Evolutionary conservation across 2,113 vertebrate species (phyloP).

Genomic region (Orcinus orca): DNA sequence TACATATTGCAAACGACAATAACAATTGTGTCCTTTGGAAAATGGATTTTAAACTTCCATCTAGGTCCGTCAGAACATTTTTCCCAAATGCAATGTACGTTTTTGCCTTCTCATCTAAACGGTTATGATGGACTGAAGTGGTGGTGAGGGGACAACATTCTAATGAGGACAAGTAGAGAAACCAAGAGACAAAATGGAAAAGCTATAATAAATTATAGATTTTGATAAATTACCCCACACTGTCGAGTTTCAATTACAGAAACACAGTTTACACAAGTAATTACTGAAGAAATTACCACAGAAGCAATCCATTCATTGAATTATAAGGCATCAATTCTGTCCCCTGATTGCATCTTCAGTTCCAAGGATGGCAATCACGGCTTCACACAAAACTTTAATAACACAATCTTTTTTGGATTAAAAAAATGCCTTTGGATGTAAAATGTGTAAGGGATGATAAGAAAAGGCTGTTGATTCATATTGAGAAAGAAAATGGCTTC

Average conservation of each 20-base stretch:
- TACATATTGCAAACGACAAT: slow-evolving; percentile 15
- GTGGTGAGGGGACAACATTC: background rate
- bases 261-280: slow-evolving; percentile 79
- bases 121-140: background rate
- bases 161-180: slow-evolving; percentile 59
- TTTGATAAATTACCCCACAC: slow-evolving; percentile 76
- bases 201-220: slow-evolving; percentile 74
- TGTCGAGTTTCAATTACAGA: slow-evolving; percentile 78
- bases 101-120: background rate
- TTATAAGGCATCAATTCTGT: slow-evolving; percentile 76
- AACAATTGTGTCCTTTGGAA: slow-evolving; percentile 53
- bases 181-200: slow-evolving; percentile 57
- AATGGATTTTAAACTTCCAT: slow-evolving; percentile 43
- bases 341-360: slow-evolving; percentile 77
- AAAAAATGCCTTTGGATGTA: slow-evolving; percentile 33
- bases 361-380: slow-evolving; percentile 74
- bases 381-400: slow-evolving; percentile 67
- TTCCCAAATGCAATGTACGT: background rate
- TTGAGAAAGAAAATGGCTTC: background rate
- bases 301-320: slow-evolving; percentile 77
- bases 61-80: background rate
- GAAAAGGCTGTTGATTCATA: slow-evolving; percentile 37
- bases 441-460: slow-evolving; percentile 24
- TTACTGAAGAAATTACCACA: slow-evolving; percentile 73
- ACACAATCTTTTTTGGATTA: slow-evolving; percentile 53